Evolutionary conservation across 2,888 invertebrate species (phyloP).

Genomic region (Caenorhabditis wallacei): DNA sequence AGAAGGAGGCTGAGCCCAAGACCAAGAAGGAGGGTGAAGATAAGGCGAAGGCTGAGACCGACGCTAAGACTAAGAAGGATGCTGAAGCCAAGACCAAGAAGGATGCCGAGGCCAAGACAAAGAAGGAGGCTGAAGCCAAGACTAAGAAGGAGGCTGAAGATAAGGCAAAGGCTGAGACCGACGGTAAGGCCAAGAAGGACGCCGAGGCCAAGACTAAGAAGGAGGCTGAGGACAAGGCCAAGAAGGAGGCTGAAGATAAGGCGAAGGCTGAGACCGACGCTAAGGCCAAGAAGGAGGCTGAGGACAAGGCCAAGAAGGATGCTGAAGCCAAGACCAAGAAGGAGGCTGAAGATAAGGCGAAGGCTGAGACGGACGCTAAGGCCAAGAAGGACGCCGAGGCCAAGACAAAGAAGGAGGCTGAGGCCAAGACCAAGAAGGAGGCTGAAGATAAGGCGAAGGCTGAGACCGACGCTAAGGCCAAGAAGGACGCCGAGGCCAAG

Average conservation of each 20-base stretch:
- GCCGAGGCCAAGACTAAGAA: conserved; percentile 33
- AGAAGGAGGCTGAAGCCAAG: conserved; percentile 35
- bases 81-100: conserved; percentile 18
- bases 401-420: conserved; percentile 54
- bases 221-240: conserved; percentile 47
- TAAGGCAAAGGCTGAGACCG: conserved; percentile 31
- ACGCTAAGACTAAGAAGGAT: conserved; percentile 33
- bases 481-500: conserved; percentile 34
- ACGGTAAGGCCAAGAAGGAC: conserved; percentile 50
- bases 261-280: conserved; percentile 22
- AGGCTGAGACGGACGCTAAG: conserved; percentile 27
- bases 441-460: conserved; percentile 4
- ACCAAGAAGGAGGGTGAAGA: conserved; percentile 42
- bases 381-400: conserved; percentile 51
- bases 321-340: conserved; percentile 34
- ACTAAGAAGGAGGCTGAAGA: conserved; percentile 37
- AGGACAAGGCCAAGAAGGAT: conserved; percentile 36
- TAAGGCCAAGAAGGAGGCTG: conserved; percentile 10
- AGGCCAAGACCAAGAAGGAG: conserved; percentile 56
- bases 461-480: conserved; percentile 39
- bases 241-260: conserved; percentile 21
- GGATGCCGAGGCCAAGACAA: conserved; percentile 40
- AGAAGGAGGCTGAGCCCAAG: conserved; percentile 42
- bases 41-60: conserved; percentile 29
- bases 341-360: conserved; percentile 31